Evolutionary conservation across 1,140 invertebrate genomes (phyloP).

Genomic region (Brachionus angularis): DNA sequence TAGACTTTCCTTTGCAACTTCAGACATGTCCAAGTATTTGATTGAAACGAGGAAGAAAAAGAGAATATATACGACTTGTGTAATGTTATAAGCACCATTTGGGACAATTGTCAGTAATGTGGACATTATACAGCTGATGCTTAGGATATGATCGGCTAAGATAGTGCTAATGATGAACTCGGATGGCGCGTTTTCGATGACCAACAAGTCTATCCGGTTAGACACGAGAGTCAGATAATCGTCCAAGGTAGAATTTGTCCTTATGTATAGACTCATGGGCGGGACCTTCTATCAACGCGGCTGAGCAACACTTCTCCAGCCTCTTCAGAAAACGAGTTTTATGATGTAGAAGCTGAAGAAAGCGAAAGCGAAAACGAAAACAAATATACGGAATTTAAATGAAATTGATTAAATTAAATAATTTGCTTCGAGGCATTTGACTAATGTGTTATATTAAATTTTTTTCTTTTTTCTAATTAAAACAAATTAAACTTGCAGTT

Average conservation of each 20-base stretch:
- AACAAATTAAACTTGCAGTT: no score
- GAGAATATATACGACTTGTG: constrained; percentile 34
- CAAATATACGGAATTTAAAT: constrained; percentile 38
- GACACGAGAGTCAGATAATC: neutral
- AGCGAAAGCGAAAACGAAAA: neutral
- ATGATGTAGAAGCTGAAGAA: constrained; percentile 36
- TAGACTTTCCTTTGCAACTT: constrained; percentile 20
- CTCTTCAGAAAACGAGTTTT: constrained; percentile 11
- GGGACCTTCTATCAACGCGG: neutral
- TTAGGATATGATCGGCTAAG: neutral
- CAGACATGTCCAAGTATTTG: neutral
- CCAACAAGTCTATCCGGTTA: neutral
- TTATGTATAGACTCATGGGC: constrained; percentile 26
- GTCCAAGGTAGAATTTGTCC: constrained; percentile 1
- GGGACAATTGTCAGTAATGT: neutral
- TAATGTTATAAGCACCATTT: constrained; percentile 33
- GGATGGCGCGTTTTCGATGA: constrained; percentile 37
- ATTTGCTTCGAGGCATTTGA: constrained; percentile 2
- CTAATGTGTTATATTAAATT: neutral
- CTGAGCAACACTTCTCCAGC: no score
- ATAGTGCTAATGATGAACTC: constrained; percentile 6
- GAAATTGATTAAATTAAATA: constrained; percentile 33
- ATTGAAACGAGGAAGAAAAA: neutral
- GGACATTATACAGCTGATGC: constrained; percentile 40
- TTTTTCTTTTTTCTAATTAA: neutral